These are phyloP conservation scores for Eupithecia pulchellata DNA, from an alignment of 2,888 invertebrate species.

Conservation along the genomic window DNA sequence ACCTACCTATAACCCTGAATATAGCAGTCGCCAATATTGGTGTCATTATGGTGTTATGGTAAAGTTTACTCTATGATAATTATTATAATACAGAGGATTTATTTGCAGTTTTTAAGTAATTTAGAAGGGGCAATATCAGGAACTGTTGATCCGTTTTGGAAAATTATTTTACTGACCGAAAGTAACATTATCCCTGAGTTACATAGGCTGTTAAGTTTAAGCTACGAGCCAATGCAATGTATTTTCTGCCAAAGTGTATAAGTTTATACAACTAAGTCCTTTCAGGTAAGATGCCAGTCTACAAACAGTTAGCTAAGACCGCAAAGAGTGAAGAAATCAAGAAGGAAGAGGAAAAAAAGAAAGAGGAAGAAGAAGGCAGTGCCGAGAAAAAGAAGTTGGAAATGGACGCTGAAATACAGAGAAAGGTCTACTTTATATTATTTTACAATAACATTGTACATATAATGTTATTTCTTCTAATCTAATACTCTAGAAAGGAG, in stretches of 20 bases:
- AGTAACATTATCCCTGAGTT: not conserved
- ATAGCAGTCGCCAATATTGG: too few relatives aligned
- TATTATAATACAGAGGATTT: too few relatives aligned
- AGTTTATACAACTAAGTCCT: too few relatives aligned
- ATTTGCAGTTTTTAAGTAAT: not conserved
- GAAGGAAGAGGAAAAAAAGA: conserved; percentile 74
- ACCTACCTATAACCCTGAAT: too few relatives aligned
- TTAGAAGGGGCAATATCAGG: not conserved
- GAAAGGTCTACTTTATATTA: conserved; percentile 76
- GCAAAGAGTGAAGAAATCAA: conserved; percentile 53
- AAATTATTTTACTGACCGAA: not conserved
- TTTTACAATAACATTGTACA: too few relatives aligned
- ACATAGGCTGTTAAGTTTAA: not conserved
- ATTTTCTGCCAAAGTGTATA: not conserved
- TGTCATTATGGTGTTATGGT: too few relatives aligned
- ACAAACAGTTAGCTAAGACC: conserved; percentile 82
- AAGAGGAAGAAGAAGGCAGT: conserved; percentile 73
- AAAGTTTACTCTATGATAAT: too few relatives aligned
- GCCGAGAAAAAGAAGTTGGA: conserved; percentile 74
- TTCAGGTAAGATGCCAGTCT: conserved; percentile 90
- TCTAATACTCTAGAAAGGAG: too few relatives aligned
- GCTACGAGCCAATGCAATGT: not conserved
- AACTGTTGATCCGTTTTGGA: not conserved
- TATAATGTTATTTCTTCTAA: not conserved
- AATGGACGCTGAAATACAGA: conserved; percentile 85